Percentiles rank a stretch among this genome's conserved stretches.
phyloP scores from a whole-genome alignment of 2,888 invertebrate species.

The Matsumyia berberina region DNA sequence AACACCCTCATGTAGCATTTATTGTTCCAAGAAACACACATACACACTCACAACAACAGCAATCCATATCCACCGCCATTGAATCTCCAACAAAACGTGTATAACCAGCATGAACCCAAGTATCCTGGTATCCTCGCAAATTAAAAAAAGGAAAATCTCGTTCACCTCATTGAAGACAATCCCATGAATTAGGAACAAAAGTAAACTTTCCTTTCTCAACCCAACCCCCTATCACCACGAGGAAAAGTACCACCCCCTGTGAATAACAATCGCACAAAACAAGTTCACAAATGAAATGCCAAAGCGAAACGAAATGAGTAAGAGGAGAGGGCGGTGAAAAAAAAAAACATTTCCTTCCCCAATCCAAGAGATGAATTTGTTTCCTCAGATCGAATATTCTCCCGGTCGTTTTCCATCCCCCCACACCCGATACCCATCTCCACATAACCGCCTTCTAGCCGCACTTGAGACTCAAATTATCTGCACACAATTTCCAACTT shows the following conservation, averaged over 20 bases:
- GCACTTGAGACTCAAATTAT: slow-evolving; percentile 45
- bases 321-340: background rate
- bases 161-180: slow-evolving; percentile 47
- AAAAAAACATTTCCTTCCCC: slow-evolving; percentile 9
- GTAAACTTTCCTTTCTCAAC: slow-evolving; percentile 12
- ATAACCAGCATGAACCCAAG: slow-evolving; percentile 35
- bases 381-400: slow-evolving; percentile 36
- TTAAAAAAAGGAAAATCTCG: slow-evolving; percentile 29
- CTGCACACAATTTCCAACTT: slow-evolving; percentile 43
- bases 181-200: slow-evolving; percentile 31
- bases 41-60: background rate
- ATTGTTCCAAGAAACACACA: slow-evolving; percentile 22
- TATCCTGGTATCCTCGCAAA: slow-evolving; percentile 26
- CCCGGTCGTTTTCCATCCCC: background rate
- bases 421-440: background rate
- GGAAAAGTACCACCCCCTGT: background rate
- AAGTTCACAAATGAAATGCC: slow-evolving; percentile 47
- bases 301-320: background rate
- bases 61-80: background rate
- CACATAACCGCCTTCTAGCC: background rate
- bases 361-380: slow-evolving; percentile 49
- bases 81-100: background rate
- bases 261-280: slow-evolving; percentile 44
- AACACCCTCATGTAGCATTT: slow-evolving; percentile 23
- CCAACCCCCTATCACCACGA: background rate